Percentiles rank a stretch among this genome's conserved stretches.
Evolutionary conservation across 2,797 vertebrate species (phyloP).

Genomic region (Ambastaia sidthimunki): DNA sequence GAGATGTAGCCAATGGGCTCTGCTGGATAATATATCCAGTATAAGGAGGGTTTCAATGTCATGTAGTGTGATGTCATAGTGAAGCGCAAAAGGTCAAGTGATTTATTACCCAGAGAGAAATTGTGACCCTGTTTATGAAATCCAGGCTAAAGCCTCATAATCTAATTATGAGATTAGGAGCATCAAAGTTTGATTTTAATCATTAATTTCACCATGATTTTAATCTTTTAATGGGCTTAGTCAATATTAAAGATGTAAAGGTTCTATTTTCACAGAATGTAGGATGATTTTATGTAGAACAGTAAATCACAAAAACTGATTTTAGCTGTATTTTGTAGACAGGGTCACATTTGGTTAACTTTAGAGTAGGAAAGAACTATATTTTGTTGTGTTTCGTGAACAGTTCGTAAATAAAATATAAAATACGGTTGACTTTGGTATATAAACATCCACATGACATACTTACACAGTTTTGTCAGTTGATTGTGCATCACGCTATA

Average conservation of each 20-base stretch:
- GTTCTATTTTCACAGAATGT: too few species aligned
- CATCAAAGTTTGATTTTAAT: too few species aligned
- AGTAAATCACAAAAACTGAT: too few species aligned
- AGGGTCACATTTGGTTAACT: too few species aligned
- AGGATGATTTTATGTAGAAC: too few species aligned
- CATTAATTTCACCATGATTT: too few species aligned
- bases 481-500: neutral
- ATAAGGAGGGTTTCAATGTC: constrained; percentile 8
- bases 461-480: neutral
- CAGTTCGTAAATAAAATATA: neutral
- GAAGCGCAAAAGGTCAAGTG: constrained; percentile 19
- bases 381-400: constrained; percentile 3
- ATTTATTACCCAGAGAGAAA: constrained; percentile 29
- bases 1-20: neutral
- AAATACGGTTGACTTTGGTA: neutral
- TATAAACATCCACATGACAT: neutral
- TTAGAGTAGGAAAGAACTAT: neutral
- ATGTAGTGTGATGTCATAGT: neutral
- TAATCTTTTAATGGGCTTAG: too few species aligned
- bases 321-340: too few species aligned
- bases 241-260: too few species aligned
- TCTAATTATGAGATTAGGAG: too few species aligned
- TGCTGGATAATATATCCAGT: neutral
- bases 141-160: too few species aligned
- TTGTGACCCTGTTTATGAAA: too few species aligned